phyloP scores from a whole-genome alignment of 2,797 vertebrate species.

The Meriones psammophilus region DNA sequence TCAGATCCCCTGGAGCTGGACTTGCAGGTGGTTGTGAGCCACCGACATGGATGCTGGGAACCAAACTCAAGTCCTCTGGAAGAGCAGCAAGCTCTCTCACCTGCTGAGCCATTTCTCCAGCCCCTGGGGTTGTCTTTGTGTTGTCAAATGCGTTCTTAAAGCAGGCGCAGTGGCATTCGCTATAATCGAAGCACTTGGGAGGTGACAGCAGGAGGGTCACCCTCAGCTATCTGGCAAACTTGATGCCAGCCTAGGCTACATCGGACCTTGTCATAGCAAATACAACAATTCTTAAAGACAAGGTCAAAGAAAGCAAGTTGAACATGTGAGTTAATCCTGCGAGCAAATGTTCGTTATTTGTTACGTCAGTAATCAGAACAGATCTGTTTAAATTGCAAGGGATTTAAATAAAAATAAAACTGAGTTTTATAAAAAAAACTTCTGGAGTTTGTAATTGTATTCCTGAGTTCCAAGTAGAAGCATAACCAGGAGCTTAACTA shows the following conservation, averaged over 20 bases:
- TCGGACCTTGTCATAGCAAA: neutral
- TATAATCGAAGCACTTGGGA: neutral
- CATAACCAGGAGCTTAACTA: neutral
- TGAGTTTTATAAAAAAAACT: neutral
- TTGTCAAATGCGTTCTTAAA: slow-evolving; percentile 52
- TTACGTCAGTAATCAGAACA: slow-evolving; percentile 44
- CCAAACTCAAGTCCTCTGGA: neutral
- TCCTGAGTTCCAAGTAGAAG: neutral
- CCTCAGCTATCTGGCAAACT: neutral
- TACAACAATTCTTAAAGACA: neutral
- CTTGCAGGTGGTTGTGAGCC: neutral
- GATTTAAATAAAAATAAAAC: slow-evolving; percentile 33
- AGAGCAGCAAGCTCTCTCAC: too few species aligned
- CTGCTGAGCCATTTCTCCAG: neutral
- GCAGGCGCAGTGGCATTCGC: neutral
- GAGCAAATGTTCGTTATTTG: neutral
- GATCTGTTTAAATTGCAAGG: slow-evolving; percentile 12
- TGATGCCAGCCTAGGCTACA: neutral
- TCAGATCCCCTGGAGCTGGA: neutral
- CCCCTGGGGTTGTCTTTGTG: slow-evolving; percentile 24
- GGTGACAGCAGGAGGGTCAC: neutral
- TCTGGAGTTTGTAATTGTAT: neutral
- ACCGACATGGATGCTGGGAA: neutral
- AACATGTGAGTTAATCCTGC: slow-evolving; percentile 19
- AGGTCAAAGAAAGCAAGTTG: neutral